Base-by-base conservation (phyloP, 2,888 invertebrate species). In the Ectemnius continuus region DNA sequence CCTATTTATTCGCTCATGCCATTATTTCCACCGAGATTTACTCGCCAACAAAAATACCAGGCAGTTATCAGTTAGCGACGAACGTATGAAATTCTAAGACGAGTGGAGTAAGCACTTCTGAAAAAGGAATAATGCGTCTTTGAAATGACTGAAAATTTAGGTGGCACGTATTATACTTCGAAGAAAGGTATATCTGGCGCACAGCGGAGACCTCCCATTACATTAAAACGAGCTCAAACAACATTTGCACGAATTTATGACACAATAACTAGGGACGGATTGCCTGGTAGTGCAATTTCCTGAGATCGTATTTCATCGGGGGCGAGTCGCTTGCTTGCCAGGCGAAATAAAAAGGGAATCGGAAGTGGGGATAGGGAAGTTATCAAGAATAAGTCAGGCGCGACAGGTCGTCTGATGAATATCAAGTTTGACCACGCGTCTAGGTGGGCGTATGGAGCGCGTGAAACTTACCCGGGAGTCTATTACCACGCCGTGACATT, bases 401-500 rank as follows among this genome's bases (percentile, higher is more conserved):
- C 60, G 59, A 8, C 67, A 61, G 58, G 64, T 64, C 74, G 69
- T 52, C 58, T 75, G 75, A 76, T 76, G 76, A 70, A 75, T 71
- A 75, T 75, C 76, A 76, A 76, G 75, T 75, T 75, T 71, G 73
- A 36, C 36, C 36, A 36, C 70, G 70, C 67, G 70, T 75, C 52
- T 52, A 52, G 36, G 75, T 8, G 59, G 16, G 75, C 70, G 67
- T 75, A 70, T 75, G 67, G 70, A 11, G 36, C 67, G 62, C 36
- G 36, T 65, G 58, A 71, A 65, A 71, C 67, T 62, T 62, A 65
- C 75, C 57, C 71, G 57, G 16, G 52, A 68, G 71, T 75, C 76
- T 77, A 72, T 77, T 77, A 77, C 75, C 76, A 71, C 75, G 68
- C 76, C 61, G 52, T 16, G 75, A 71, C 76, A 66, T 74, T 77